Evolutionary conservation across 2,888 invertebrate genomes (phyloP).

Genomic region (Phragmatobia fuliginosa): DNA sequence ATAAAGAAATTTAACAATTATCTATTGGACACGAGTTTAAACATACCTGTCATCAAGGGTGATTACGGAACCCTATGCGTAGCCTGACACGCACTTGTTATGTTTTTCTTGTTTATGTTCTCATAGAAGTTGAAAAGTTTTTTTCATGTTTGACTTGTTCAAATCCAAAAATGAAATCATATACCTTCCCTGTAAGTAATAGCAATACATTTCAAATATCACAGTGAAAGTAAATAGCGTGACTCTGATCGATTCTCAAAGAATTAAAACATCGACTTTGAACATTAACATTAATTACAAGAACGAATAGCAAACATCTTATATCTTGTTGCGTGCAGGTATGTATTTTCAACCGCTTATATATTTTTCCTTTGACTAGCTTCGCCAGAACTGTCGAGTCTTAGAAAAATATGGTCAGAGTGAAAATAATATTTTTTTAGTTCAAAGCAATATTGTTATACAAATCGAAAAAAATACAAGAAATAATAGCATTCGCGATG

Average conservation of each 20-base stretch:
- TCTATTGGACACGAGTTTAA: too few relatives aligned
- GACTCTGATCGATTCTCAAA: conserved; percentile 50
- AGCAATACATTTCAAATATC: conserved; percentile 8
- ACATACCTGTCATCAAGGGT: too few relatives aligned
- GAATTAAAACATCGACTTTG: conserved; percentile 53
- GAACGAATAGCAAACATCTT: conserved; percentile 44
- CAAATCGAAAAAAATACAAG: too few relatives aligned
- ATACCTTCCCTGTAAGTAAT: background rate
- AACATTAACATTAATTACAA: conserved; percentile 61
- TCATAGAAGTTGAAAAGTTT: background rate
- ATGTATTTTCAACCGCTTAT: conserved; percentile 39
- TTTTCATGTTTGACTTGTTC: background rate
- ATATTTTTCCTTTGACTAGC: conserved; percentile 17
- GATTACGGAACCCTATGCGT: too few relatives aligned
- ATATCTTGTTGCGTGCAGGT: conserved; percentile 37
- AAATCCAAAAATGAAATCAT: background rate
- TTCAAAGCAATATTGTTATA: too few relatives aligned
- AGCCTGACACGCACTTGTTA: too few relatives aligned
- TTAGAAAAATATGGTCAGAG: background rate
- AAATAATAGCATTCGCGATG: too few relatives aligned
- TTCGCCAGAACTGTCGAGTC: background rate
- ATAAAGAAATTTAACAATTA: too few relatives aligned
- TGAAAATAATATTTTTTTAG: background rate
- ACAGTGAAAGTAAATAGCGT: conserved; percentile 59
- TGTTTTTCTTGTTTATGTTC: too few relatives aligned